Base-by-base conservation (phyloP, 2,797 vertebrate species). In the Nannoperca australis region DNA sequence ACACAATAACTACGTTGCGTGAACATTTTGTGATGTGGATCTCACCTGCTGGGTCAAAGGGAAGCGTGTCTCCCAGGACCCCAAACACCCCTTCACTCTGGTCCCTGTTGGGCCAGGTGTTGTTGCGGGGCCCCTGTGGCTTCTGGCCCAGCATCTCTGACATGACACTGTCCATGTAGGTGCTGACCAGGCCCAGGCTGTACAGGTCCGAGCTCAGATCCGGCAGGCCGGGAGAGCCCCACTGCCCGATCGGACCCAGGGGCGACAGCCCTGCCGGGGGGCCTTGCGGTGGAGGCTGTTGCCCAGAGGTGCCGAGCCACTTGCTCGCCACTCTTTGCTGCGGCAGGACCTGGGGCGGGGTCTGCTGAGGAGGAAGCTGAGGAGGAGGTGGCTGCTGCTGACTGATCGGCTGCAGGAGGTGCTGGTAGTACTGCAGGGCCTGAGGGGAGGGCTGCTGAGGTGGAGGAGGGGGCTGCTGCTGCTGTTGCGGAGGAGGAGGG, bases 41-140 rank as follows among this genome's bases (percentile, higher is more conserved):
- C 87, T 95, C 88, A 99, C 98, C 98, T 96, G 98, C 98, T 61
- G 98, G 98, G 90, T 99, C 98, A 69, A 99, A 99, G 75, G 98
- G 97, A 86, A 99, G 91, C 20, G 97, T 94, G 90, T 99, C 98
- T 82, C 97, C 97, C 93, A 99, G 86, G 61, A 94, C 94, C 15
- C 95, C 94, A 11, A 95, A 96, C 76, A 91, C 86, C 13, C 94
- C 93, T 47, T 99, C 98, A n/a, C 93, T 98, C 94, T 99, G 98
- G 91, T 99, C 98, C 79, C 98, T 96, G 93, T 99, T 99, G 73
- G 98, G 98, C 98, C 98, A 99, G 0, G 98, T 99, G 89, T 99
- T 99, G 93, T 99, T 99, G 73, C 98, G 97, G 61, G 97, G 97
- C 85, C 97, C 98, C 91, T 97, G 97, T 0, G 97, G 96, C 89